These are phyloP conservation scores for Trinorchestia longiramus DNA, from an alignment of 1,140 invertebrate species.

Conservation along the genomic window DNA sequence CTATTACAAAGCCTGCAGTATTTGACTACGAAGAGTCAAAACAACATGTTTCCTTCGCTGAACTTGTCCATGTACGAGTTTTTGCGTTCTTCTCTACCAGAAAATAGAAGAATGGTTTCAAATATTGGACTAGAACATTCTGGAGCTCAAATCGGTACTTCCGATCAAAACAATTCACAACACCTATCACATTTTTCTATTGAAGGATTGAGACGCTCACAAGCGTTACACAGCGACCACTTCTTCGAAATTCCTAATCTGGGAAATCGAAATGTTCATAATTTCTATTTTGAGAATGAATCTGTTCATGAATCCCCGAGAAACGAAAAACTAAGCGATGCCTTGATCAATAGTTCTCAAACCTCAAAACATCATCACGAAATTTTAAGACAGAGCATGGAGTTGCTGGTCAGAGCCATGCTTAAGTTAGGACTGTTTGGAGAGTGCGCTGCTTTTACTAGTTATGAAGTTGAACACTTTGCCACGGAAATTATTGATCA, in stretches of 20 bases:
- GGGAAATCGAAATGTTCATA: not conserved
- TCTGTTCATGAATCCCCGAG: not conserved
- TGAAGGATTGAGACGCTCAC: not conserved
- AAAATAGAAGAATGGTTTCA: not conserved
- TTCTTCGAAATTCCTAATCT: not conserved
- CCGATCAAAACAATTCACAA: not conserved
- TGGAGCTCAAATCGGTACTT: not conserved
- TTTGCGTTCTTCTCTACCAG: not conserved
- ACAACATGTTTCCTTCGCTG: not conserved
- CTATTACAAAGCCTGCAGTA: not conserved
- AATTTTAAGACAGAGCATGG: not conserved
- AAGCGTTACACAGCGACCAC: not conserved
- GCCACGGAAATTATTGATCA: not conserved
- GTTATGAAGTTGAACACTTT: not conserved
- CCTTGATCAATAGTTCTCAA: not conserved
- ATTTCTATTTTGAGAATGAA: not conserved
- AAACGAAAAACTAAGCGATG: not conserved
- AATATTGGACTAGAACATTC: not conserved
- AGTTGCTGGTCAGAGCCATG: not conserved
- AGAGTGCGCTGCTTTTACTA: not conserved
- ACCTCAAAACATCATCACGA: not conserved
- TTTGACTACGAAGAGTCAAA: not conserved
- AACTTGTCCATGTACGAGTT: not conserved
- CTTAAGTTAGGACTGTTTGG: not conserved
- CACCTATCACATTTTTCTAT: not conserved